phyloP scores from a whole-genome alignment of 2,113 vertebrate species.

The Pavo muticus region DNA sequence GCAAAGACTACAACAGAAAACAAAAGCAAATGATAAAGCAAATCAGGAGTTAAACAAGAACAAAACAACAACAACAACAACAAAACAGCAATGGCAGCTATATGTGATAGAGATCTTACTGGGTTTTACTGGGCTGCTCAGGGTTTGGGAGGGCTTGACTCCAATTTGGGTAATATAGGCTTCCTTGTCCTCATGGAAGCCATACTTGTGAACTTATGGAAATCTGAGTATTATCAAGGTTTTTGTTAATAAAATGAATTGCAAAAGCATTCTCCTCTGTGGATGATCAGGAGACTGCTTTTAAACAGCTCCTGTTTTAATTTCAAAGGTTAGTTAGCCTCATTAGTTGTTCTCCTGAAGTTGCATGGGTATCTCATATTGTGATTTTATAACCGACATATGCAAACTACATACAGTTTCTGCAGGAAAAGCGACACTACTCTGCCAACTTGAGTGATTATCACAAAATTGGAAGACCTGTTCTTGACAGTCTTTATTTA shows the following conservation, averaged over 20 bases:
- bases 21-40: neutral
- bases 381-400: neutral
- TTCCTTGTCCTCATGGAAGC: neutral
- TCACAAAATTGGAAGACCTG: neutral
- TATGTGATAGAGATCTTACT: neutral
- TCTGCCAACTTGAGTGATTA: neutral
- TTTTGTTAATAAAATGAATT: slow-evolving; percentile 12
- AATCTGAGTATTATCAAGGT: neutral
- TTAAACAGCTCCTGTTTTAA: neutral
- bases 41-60: neutral
- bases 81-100: neutral
- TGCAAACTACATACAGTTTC: neutral
- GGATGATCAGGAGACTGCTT: neutral
- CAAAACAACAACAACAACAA: neutral
- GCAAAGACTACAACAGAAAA: neutral
- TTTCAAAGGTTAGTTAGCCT: neutral
- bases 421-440: neutral
- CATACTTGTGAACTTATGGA: neutral
- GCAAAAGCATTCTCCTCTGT: neutral
- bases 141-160: neutral
- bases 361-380: neutral
- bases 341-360: neutral
- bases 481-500: neutral
- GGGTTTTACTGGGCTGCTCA: neutral
- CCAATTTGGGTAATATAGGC: neutral